Percentiles rank a stretch among this genome's conserved stretches.
Conservation (phyloP, 2,797 vertebrate species). For the Anguilla megastoma region DNA sequence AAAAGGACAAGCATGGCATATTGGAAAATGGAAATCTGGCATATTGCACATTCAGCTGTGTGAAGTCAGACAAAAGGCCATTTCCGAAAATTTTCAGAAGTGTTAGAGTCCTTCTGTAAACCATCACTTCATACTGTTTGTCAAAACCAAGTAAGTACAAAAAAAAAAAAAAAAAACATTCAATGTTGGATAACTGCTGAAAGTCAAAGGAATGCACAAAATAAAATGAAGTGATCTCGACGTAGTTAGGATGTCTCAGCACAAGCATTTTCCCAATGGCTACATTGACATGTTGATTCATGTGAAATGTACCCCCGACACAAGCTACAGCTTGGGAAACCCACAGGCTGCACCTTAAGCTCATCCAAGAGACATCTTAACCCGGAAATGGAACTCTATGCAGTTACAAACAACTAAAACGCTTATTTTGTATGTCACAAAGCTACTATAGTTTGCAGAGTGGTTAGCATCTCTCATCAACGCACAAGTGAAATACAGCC, state of each 20-base stretch:
- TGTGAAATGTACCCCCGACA: not conserved
- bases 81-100: not conserved
- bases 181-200: not conserved
- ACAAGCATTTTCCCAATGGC: not conserved
- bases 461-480: not conserved
- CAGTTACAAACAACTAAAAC: not conserved
- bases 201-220: not conserved
- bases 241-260: not conserved
- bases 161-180: not conserved
- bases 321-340: not conserved
- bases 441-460: not conserved
- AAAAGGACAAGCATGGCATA: not conserved
- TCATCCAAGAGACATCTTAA: not conserved
- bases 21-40: not conserved
- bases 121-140: not conserved
- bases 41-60: not conserved
- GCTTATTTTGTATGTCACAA: not conserved
- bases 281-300: not conserved
- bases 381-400: not conserved
- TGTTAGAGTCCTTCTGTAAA: not conserved
- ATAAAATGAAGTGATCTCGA: not conserved
- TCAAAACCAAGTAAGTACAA: not conserved
- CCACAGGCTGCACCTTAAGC: not conserved
- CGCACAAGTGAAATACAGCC: conserved; percentile 49
- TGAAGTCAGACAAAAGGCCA: not conserved